These are phyloP conservation scores for Laticauda laticaudata DNA, from an alignment of 2,113 vertebrate species.

Conservation along the genomic window DNA sequence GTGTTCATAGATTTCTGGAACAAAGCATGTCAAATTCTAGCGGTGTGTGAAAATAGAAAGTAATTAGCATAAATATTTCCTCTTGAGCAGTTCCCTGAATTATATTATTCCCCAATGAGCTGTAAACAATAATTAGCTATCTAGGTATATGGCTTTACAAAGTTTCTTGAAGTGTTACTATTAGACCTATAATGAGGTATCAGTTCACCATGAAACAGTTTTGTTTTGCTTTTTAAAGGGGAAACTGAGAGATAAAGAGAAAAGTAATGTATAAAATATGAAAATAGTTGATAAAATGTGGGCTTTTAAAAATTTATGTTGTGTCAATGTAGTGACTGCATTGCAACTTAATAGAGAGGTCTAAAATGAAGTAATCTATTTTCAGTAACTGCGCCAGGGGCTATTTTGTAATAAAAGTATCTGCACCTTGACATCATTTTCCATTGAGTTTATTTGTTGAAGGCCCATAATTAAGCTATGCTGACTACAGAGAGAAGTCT, in stretches of 20 bases:
- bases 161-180: not conserved
- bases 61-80: slow-evolving; percentile 25
- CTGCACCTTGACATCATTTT: not conserved
- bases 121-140: slow-evolving; percentile 45
- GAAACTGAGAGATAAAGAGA: not conserved
- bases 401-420: not conserved
- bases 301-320: not conserved
- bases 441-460: slow-evolving; percentile 14
- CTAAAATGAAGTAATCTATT: not conserved
- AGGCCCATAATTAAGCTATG: not conserved
- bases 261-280: not conserved
- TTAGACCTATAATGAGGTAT: not conserved
- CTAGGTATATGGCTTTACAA: slow-evolving; percentile 34
- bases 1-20: not conserved
- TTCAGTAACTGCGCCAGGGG: not conserved
- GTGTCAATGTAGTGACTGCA: not conserved
- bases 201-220: not conserved
- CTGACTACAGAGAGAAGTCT: not conserved
- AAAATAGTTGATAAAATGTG: not conserved
- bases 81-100: slow-evolving; percentile 14
- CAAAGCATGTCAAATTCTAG: slow-evolving; percentile 1
- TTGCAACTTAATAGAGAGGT: not conserved
- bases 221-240: not conserved
- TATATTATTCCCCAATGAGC: slow-evolving; percentile 16
- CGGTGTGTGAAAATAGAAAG: slow-evolving; percentile 37